Evolutionary conservation across 2,113 vertebrate species (phyloP).

Genomic region (Salvator merianae): DNA sequence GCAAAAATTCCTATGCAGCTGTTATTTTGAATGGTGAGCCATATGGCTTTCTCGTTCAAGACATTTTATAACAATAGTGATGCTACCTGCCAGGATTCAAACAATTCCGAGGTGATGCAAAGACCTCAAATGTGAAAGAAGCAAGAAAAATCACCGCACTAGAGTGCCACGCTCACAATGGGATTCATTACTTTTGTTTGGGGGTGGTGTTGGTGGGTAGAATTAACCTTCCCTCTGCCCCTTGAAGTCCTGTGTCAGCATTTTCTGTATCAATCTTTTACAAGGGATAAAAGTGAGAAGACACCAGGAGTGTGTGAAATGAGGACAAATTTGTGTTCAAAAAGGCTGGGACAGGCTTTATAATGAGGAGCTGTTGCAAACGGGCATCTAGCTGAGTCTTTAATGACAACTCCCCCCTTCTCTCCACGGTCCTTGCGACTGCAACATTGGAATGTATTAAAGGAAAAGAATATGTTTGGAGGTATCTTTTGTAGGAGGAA

Average conservation of each 20-base stretch:
- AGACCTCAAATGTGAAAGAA: constrained; percentile 24
- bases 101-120: constrained; percentile 20
- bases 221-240: constrained; percentile 43
- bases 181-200: constrained; percentile 33
- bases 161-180: background rate
- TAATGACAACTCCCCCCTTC: constrained; percentile 40
- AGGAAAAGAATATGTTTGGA: constrained; percentile 21
- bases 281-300: constrained; percentile 34
- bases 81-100: constrained; percentile 56
- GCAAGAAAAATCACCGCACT: background rate
- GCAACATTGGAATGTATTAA: background rate
- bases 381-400: constrained; percentile 44
- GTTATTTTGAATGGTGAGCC: constrained; percentile 20
- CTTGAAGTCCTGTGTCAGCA: constrained; percentile 45
- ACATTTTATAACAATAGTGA: constrained; percentile 49
- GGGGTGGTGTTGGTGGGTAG: too few relatives aligned
- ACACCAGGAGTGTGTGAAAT: constrained; percentile 53
- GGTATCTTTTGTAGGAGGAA: constrained; percentile 1
- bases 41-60: constrained; percentile 45
- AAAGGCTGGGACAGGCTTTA: constrained; percentile 33
- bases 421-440: constrained; percentile 13
- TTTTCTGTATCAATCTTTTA: constrained; percentile 46
- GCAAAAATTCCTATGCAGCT: constrained; percentile 35
- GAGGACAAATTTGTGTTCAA: constrained; percentile 39
- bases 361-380: constrained; percentile 45